Evolutionary conservation across 2,113 vertebrate species (phyloP), one percentile per base, ranked within the genome.

Genomic region (Natator depressus): DNA sequence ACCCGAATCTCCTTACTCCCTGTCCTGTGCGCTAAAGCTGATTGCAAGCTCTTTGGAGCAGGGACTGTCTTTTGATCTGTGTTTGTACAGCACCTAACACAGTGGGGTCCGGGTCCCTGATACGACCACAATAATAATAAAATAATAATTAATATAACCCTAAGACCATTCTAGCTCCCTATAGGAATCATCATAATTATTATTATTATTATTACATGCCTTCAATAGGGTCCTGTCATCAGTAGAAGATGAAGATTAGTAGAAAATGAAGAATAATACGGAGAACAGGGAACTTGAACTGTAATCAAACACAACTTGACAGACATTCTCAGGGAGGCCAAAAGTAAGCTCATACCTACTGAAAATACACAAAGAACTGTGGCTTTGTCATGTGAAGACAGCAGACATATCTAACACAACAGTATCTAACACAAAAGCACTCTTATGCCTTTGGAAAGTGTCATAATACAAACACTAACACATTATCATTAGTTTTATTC

Each of bases 371-470:
- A 0, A 84, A 89, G 82, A 29, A 42, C 69, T 94, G 69, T 80
- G 91, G 85, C 69, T 62, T 80, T 76, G 20, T 82, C 0, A 0
- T 55, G 42, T 1, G 4, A 55, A 14, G 87, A 91, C 46, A 2
- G 7, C 72, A 95, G 94, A 95, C 87, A 93, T 96, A 94, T 95
- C 91, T 97, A 93, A 95, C 96, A 94, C 79, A 94, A 53, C 85
- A 85, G 83, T 79, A 93, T 94, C 95, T 86, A 94, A 88, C 72
- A 86, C 72, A 93, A 90, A 75, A 96, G 88, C 25, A 88, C 62
- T 93, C 83, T 1, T 0, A 0, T 35, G 85, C 25, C 82, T 95
- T 88, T 96, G 93, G 91, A 95, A 91, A 96, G 94, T 47, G 88
- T 38, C 79, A 57, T 35, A 93, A 89, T 50, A 89, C 72, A 95